phyloP scores from a whole-genome alignment of 2,113 vertebrate species.

The Petaurus breviceps region DNA sequence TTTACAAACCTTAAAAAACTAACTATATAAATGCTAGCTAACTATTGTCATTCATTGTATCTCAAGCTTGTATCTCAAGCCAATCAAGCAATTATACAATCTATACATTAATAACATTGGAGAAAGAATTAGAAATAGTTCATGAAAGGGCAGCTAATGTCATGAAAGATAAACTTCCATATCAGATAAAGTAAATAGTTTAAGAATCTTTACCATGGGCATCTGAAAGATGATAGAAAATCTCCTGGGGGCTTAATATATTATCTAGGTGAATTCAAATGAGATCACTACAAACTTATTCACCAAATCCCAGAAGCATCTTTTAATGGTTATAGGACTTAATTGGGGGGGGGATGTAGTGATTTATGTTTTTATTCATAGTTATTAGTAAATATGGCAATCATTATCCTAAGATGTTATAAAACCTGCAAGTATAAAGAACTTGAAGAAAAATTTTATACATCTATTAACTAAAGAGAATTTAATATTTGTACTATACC shows the following conservation, averaged over 20 bases:
- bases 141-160: neutral
- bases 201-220: neutral
- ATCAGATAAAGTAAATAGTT: neutral
- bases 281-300: neutral
- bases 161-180: neutral
- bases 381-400: neutral
- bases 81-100: too few species aligned
- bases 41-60: neutral
- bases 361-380: neutral
- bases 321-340: neutral
- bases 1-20: neutral
- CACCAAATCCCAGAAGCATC: neutral
- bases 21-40: neutral
- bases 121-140: neutral
- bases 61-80: neutral
- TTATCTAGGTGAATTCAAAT: neutral
- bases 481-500: neutral
- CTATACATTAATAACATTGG: too few species aligned
- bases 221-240: neutral
- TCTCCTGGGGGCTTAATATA: neutral
- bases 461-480: neutral
- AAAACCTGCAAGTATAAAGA: neutral
- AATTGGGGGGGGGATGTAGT: neutral
- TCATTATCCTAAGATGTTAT: neutral
- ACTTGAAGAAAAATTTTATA: neutral